Evolutionary conservation across 2,797 vertebrate genomes (phyloP), one percentile per base, ranked within the genome.

Genomic region (Botia almorhae): DNA sequence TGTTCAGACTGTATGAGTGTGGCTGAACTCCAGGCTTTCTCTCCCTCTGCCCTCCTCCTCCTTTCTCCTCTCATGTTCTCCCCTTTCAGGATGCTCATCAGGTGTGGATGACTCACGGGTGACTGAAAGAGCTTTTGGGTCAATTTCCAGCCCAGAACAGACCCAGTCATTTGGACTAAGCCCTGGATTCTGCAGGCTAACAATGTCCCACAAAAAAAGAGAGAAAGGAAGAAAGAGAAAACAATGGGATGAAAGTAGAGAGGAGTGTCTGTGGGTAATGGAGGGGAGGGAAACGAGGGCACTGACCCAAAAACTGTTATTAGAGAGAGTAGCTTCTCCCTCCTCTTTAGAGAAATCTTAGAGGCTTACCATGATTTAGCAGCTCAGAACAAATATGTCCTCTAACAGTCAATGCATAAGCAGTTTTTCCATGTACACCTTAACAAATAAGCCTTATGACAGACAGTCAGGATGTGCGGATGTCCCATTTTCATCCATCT

Each of bases 101-200:
- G 92, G 92, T 94, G 93, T 88, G 89, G 48, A 63, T 8, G 39
- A 74, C 70, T 80, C 23, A 23, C 63, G 56, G 74, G 51, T 82
- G 67, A 76, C 61, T 60, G 33, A 46, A 53, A 74, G 65, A 82
- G 88, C 92, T 91, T 88, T 91, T 90, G 91, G 92, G 91, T 94
- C 93, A 91, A 90, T 95, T 90, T 94, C 93, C 90, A 16, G 82
- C 91, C 86, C 90, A 91, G 89, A 91, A 92, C 90, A 86, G 90
- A 94, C 90, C 93, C 87, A 91, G 91, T 93, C 93, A 94, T 93
- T 94, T 94, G 89, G 91, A 90, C 88, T 60, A 83, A 89, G 91
- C 90, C 86, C 91, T 92, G 92, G 87, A 90, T 93, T 90, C 92
- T 93, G 89, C 89, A 89, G 82, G 81, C 90, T 88, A 88, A 90